These are phyloP conservation scores for Drosophila triauraria DNA, from an alignment of 1,140 invertebrate species.

Conservation along the genomic window DNA sequence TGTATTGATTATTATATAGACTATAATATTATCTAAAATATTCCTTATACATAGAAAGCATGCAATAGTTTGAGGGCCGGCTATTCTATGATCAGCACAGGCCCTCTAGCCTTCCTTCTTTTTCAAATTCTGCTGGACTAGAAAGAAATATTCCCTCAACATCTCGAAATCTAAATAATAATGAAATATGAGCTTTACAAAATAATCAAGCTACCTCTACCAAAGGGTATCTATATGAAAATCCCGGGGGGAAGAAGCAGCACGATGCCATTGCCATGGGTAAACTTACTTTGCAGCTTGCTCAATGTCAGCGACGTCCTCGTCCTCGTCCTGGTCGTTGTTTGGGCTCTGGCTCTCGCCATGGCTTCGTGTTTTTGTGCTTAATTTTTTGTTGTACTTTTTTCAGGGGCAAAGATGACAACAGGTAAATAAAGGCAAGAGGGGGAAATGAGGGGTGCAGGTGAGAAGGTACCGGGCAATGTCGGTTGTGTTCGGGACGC, in stretches of 20 bases:
- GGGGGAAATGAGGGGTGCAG: too few relatives aligned
- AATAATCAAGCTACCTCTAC: not conserved
- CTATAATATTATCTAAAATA: too few relatives aligned
- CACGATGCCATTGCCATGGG: conserved; percentile 47
- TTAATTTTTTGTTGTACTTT: conserved; percentile 19
- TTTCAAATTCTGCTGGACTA: too few relatives aligned
- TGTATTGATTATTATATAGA: too few relatives aligned
- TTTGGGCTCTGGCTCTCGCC: conserved; percentile 23
- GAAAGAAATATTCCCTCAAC: too few relatives aligned
- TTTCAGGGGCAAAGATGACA: conserved; percentile 60
- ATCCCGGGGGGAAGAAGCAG: conserved; percentile 13
- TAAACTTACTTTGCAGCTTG: conserved; percentile 55
- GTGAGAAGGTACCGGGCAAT: conserved; percentile 14
- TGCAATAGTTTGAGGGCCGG: too few relatives aligned
- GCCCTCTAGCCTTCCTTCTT: too few relatives aligned
- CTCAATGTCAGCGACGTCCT: conserved; percentile 51
- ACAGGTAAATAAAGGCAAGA: conserved; percentile 47
- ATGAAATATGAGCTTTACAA: too few relatives aligned
- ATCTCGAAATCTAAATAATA: too few relatives aligned
- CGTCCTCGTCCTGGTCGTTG: conserved; percentile 13
- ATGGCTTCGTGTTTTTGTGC: conserved; percentile 35
- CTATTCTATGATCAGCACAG: too few relatives aligned
- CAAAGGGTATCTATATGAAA: conserved; percentile 1
- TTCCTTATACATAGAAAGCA: too few relatives aligned
- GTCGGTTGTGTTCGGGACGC: conserved; percentile 22